A percentile compares a stretch with the other conserved stretches of the same genome.
Evolutionary conservation across 1,140 invertebrate genomes (phyloP).

Genomic region (Xylocopa sonorina): DNA sequence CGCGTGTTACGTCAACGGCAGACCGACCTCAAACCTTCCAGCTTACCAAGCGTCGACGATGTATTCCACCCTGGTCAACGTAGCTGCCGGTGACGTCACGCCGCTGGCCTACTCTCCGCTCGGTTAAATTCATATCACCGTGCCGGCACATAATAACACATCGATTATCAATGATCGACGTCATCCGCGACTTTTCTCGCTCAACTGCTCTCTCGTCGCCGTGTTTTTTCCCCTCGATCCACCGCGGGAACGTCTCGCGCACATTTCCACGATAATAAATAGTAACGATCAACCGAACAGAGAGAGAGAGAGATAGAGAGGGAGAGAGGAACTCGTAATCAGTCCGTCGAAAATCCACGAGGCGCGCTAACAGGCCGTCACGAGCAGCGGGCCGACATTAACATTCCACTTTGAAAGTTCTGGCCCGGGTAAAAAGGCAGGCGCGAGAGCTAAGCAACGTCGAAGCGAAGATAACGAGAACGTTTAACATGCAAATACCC

Average conservation of each 20-base stretch:
- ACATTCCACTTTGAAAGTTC: slow-evolving; percentile 42
- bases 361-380: slow-evolving; percentile 15
- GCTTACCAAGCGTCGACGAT: slow-evolving; percentile 30
- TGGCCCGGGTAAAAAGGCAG: slow-evolving; percentile 22
- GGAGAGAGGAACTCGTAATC: too few relatives aligned
- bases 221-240: slow-evolving; percentile 7
- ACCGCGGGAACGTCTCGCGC: neutral
- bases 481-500: slow-evolving; percentile 51
- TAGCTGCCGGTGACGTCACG: slow-evolving; percentile 57
- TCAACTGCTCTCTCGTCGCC: neutral
- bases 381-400: slow-evolving; percentile 20
- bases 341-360: slow-evolving; percentile 11
- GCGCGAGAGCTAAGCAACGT: neutral
- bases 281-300: neutral
- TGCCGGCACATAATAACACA: slow-evolving; percentile 42
- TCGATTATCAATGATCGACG: slow-evolving; percentile 53
- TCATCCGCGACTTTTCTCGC: slow-evolving; percentile 30
- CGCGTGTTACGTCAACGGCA: slow-evolving; percentile 65
- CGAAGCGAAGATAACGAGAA: slow-evolving; percentile 50
- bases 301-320: neutral
- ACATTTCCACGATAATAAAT: slow-evolving; percentile 16
- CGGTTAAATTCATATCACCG: slow-evolving; percentile 62
- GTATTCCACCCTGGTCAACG: slow-evolving; percentile 48
- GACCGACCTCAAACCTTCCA: slow-evolving; percentile 63
- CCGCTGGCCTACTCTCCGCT: slow-evolving; percentile 60